Evolutionary conservation across 2,797 vertebrate genomes (phyloP).

Genomic region (Scolopax rusticola): DNA sequence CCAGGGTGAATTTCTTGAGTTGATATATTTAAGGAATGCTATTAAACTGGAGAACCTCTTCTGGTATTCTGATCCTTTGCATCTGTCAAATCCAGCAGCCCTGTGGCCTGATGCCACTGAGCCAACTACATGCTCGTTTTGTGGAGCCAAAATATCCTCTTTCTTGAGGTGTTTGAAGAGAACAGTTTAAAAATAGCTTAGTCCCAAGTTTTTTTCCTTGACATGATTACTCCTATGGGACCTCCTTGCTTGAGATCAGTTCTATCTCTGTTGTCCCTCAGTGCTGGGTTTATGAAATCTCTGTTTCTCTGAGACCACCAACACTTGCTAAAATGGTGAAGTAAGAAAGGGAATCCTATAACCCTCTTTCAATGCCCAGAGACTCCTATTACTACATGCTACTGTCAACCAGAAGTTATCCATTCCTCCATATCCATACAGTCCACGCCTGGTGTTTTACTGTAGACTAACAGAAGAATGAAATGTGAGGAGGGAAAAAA

Average conservation of each 20-base stretch:
- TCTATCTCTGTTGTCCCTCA: neutral
- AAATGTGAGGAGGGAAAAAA: neutral
- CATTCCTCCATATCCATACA: neutral
- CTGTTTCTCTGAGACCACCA: neutral
- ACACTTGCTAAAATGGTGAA: neutral
- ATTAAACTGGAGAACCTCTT: neutral
- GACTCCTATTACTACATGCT: neutral
- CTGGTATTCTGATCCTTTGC: neutral
- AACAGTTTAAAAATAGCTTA: neutral
- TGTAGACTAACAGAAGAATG: neutral
- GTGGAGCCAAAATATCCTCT: neutral
- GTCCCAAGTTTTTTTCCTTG: neutral
- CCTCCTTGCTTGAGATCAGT: neutral
- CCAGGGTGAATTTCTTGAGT: neutral
- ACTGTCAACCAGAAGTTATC: neutral
- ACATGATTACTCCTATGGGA: neutral
- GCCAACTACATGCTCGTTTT: neutral
- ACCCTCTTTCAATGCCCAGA: neutral
- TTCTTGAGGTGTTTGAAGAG: neutral
- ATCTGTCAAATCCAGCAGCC: neutral
- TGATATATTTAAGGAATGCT: rapidly evolving
- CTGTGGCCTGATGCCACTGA: neutral
- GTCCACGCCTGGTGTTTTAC: neutral
- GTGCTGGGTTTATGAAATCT: neutral
- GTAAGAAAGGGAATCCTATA: neutral